Evolutionary conservation across 1,140 invertebrate genomes (phyloP).

Genomic region (Dicyema japonicum): DNA sequence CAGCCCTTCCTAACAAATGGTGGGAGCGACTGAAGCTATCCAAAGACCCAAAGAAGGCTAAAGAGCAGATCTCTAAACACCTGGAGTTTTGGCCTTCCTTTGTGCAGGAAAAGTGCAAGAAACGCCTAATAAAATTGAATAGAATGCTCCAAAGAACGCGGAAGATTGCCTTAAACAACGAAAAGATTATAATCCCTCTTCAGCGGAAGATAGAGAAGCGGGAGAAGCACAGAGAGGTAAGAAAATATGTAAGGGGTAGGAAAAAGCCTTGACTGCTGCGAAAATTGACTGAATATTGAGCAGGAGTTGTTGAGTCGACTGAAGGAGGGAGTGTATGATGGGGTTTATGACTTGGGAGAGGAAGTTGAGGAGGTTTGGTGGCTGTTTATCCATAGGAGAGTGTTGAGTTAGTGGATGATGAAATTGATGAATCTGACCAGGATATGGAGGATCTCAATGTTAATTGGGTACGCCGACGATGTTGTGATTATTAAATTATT

Average conservation of each 20-base stretch:
- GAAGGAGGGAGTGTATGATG: slow-evolving; percentile 60
- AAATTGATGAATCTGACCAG: no score
- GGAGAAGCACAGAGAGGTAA: slow-evolving; percentile 45
- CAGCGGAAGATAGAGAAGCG: slow-evolving; percentile 68
- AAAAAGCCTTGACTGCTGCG: slow-evolving; percentile 75
- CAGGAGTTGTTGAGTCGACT: slow-evolving; percentile 64
- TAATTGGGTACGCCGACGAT: no score
- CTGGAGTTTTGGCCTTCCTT: slow-evolving; percentile 28
- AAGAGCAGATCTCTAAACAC: slow-evolving; percentile 78
- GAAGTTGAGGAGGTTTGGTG: no score
- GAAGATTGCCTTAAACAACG: slow-evolving; percentile 10
- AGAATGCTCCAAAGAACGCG: slow-evolving; percentile 22
- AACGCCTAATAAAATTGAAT: no score
- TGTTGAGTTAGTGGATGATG: no score
- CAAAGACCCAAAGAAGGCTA: slow-evolving; percentile 63
- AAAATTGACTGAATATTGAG: slow-evolving; percentile 68
- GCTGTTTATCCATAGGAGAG: no score
- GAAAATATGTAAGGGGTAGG: no score
- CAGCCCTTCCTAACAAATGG: slow-evolving; percentile 49
- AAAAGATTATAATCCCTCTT: slow-evolving; percentile 61
- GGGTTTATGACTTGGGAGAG: no score
- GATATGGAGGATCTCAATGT: no score
- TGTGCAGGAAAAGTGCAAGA: no score
- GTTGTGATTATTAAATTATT: no score
- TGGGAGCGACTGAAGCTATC: slow-evolving; percentile 74